Base-by-base conservation (phyloP, 92 coral and sea anemone species). In the Bergia sp. region DNA sequence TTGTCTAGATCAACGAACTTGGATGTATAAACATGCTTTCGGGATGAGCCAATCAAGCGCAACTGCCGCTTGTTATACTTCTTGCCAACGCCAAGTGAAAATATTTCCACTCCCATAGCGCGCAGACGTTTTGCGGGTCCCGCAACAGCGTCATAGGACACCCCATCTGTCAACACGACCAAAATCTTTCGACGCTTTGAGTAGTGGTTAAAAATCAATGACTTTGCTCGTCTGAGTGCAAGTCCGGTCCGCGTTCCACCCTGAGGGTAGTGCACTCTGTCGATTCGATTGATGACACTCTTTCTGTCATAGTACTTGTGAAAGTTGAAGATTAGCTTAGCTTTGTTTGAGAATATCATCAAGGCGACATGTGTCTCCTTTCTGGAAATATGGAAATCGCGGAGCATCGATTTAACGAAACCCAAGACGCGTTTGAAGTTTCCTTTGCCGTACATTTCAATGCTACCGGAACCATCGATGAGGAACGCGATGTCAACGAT, bases 391-490 rank as follows among this genome's bases (percentile, higher is more conserved):
- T 82, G 69, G 86, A 97, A 97, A 80, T 92, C 92, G 12, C 84
- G 92, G 47, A 91, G 93, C 21, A 95, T 94, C 11, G 73, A 50
- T 80, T 95, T 97, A 85, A 97, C 90, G 82, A 97, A 95, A 79
- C 92, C 85, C 80, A 91, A 57, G 82, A 96, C 89, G 37, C 98
- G 95, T 78, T 92, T 90, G 91, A 92, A 97, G 91, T 95, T 95
- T 16, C 97, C 97, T 89, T 86, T 90, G 18, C 99, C 98, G 71
- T 95, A 95, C 93, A 89, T 92, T 82, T 95, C 98, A 37, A 97
- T 89, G 90, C 99, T 97, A 45, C 99, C 99, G 77, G 99, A 97
- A 36, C 96, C 97, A 88, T 97, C 99, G 16, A 97, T 77, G 42
- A 97, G 92, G 95, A 97, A 97, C 42, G 94, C 96, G 20, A 97